These are phyloP conservation scores for Oncorhynchus masou DNA, from an alignment of 2,113 vertebrate genomes.

Conservation along the genomic window DNA sequence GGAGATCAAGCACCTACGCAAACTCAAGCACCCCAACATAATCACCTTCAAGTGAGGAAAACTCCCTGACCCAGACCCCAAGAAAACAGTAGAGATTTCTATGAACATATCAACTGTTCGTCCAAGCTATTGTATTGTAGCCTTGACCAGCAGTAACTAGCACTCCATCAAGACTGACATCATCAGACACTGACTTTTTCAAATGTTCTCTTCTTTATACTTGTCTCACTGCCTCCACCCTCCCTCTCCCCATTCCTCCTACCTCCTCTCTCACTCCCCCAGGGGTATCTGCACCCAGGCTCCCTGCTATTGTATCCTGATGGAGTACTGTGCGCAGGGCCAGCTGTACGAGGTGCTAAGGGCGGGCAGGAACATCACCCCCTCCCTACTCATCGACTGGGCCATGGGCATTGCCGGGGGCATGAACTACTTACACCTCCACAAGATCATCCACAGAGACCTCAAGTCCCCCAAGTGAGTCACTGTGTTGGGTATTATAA, in stretches of 20 bases:
- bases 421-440: constrained; percentile 99
- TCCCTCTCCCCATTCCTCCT: constrained; percentile 14
- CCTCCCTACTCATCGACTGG: constrained; percentile 93
- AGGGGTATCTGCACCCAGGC: constrained; percentile 98
- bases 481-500: constrained; percentile 45
- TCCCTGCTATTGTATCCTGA: constrained; percentile 97
- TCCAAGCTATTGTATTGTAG: not conserved
- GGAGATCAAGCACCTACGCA: constrained; percentile 91
- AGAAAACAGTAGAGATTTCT: not conserved
- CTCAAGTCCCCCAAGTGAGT: constrained; percentile 96
- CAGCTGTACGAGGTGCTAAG: constrained; percentile 96
- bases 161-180: not conserved
- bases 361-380: constrained; percentile 92
- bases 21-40: constrained; percentile 95
- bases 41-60: constrained; percentile 93
- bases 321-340: constrained; percentile 99
- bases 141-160: not conserved
- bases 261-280: not conserved
- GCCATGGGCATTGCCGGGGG: constrained; percentile 98
- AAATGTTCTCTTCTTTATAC: not conserved
- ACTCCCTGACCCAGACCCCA: not conserved
- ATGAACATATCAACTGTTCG: not conserved
- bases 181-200: not conserved
- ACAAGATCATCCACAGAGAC: constrained; percentile 98
- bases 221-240: not conserved